These are phyloP conservation scores for Chaetodon trifasciatus DNA, from an alignment of 2,797 vertebrate genomes.

Conservation along the genomic window DNA sequence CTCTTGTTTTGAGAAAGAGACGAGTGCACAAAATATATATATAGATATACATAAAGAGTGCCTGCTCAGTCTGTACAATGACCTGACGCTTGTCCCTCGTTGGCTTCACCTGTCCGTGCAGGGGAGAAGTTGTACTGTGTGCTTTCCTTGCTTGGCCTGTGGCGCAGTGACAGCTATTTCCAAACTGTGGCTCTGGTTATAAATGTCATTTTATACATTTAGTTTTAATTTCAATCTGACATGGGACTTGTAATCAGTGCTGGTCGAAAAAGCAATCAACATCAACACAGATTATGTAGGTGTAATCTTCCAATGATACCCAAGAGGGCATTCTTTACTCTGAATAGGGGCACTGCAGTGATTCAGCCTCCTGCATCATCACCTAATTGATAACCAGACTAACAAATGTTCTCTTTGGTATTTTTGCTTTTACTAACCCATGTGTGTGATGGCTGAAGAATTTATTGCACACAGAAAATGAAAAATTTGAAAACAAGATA, in stretches of 20 bases:
- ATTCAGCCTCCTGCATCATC: slow-evolving; percentile 28
- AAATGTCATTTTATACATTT: slow-evolving; percentile 25
- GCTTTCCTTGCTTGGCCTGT: not conserved
- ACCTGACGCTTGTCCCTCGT: not conserved
- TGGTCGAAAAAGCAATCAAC: slow-evolving; percentile 38
- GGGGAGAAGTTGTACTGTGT: not conserved
- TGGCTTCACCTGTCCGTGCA: slow-evolving; percentile 6
- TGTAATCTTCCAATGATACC: slow-evolving; percentile 56
- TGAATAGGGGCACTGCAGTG: slow-evolving; percentile 28
- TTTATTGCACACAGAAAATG: not conserved
- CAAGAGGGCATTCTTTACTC: slow-evolving; percentile 54
- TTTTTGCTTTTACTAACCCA: slow-evolving; percentile 9
- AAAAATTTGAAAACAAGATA: slow-evolving; percentile 23
- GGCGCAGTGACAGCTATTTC: slow-evolving; percentile 2
- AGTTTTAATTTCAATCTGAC: slow-evolving; percentile 24
- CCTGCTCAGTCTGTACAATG: not conserved
- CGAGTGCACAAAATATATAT: not conserved
- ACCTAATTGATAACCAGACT: slow-evolving; percentile 11
- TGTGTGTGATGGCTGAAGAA: slow-evolving; percentile 2
- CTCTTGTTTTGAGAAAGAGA: slow-evolving; percentile 6
- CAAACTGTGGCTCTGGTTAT: not conserved
- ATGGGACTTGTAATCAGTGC: slow-evolving; percentile 31
- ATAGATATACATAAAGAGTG: not conserved
- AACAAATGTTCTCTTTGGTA: not conserved
- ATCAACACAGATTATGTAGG: slow-evolving; percentile 31